These are phyloP conservation scores for Plutella xylostella DNA, from an alignment of 2,888 invertebrate species.

Conservation along the genomic window DNA sequence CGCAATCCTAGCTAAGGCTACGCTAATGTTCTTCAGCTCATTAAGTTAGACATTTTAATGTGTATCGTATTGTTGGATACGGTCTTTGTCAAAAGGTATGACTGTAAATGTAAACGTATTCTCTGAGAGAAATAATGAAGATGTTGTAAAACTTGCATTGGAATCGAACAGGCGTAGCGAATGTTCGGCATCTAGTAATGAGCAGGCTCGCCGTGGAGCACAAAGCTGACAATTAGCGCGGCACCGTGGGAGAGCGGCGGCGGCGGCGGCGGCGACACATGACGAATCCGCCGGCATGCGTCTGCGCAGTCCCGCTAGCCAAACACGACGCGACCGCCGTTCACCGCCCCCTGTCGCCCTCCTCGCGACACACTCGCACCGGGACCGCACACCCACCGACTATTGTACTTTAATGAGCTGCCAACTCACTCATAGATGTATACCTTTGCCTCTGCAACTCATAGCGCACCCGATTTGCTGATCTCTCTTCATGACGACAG, in stretches of 20 bases:
- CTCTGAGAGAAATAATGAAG: not conserved
- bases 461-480: not conserved
- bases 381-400: too few species aligned
- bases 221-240: conserved; percentile 32
- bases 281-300: not conserved
- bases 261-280: not conserved
- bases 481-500: too few species aligned
- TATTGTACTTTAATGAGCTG: too few species aligned
- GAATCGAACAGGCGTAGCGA: conserved; percentile 15
- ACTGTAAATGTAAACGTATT: not conserved
- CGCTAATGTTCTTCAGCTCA: too few species aligned
- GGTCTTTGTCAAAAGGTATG: too few species aligned
- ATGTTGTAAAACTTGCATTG: not conserved
- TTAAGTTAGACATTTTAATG: too few species aligned
- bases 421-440: too few species aligned
- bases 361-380: too few species aligned
- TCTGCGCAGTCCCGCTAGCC: conserved; percentile 8
- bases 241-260: conserved; percentile 25
- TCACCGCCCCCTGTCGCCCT: not conserved
- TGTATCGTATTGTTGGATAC: too few species aligned
- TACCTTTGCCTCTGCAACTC: not conserved
- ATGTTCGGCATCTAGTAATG: conserved; percentile 18
- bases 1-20: conserved; percentile 17
- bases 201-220: conserved; percentile 24
- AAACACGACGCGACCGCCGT: conserved; percentile 4